Evolutionary conservation across 1,140 invertebrate species (phyloP), one percentile per base, ranked within the genome.

Genomic region (Odontomachus brunneus): DNA sequence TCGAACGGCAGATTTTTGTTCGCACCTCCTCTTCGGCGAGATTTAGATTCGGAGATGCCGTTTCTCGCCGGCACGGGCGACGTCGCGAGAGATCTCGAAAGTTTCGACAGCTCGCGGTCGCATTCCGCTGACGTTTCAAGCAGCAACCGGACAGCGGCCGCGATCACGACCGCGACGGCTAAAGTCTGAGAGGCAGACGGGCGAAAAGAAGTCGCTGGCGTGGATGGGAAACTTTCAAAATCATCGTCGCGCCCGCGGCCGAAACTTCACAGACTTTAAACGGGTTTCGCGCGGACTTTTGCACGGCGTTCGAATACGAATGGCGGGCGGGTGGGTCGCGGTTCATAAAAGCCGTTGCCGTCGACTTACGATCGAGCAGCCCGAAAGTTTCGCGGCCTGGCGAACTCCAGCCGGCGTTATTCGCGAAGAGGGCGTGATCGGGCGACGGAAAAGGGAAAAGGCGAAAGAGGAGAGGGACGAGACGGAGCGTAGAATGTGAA

Each of bases 291-390:
- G 24, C 51, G 63, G 51, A 69, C 65, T 80, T 71, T 81, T 57
- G 75, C 51, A 62, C 44, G 75, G 33, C 24, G 33, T 22, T 66
- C 55, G 88, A 84, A 88, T 57, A 62, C 59, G 82, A 87, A 80
- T 76, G 73, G 81, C 57, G 48, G 59, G 59, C 65, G 59, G 17
- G 59, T n/a, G n/a, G n/a, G n/a, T n/a, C n/a, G n/a, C n/a, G n/a
- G 19, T 78, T 81, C 63, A 49, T 57, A 75, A 74, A 81, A 60
- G 29, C 9, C 38, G 9, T 11, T 7, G 38, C 33, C 65, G 65
- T 38, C 62, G 60, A 57, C 63, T 69, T 78, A 78, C 22, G 29
- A 22, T 19, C 62, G 29, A 53, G 33, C 75, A 65, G 33, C 51
- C 19, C 33, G 51, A 78, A 78, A 78, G 65, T 78, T 69, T 78